phyloP scores from a whole-genome alignment of 2,797 vertebrate genomes.

The Eupleurogrammus muticus region DNA sequence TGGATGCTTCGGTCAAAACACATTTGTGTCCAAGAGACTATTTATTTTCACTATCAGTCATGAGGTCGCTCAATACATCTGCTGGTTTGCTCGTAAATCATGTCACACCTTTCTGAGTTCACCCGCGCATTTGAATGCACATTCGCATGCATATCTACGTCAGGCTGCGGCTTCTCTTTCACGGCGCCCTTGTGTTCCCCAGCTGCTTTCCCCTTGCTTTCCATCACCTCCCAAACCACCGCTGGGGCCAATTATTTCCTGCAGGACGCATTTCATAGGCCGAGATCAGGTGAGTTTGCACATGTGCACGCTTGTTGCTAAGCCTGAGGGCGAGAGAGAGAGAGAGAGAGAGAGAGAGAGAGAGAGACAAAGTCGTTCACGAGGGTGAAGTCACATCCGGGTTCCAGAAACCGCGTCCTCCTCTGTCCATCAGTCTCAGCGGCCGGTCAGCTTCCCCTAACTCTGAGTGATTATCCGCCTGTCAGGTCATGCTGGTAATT shows the following conservation, averaged over 20 bases:
- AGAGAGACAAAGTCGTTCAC: not conserved
- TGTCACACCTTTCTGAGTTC: constrained; percentile 2
- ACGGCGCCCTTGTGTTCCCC: constrained; percentile 30
- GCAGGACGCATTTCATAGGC: constrained; percentile 34
- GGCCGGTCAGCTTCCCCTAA: constrained; percentile 15
- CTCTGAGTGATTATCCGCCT: constrained; percentile 37
- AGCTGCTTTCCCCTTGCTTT: constrained; percentile 47
- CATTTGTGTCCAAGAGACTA: constrained; percentile 7
- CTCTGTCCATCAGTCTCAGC: constrained; percentile 27
- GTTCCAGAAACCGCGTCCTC: too few species aligned
- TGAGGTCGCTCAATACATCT: constrained; percentile 13
- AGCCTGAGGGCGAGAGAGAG: not conserved
- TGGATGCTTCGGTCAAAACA: constrained; percentile 15
- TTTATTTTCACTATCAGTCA: constrained; percentile 29
- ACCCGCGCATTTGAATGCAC: constrained; percentile 4
- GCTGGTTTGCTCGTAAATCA: constrained; percentile 27
- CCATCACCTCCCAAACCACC: constrained; percentile 50
- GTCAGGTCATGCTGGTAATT: constrained; percentile 48
- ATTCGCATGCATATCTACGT: not conserved
- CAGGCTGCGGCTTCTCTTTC: constrained; percentile 28
- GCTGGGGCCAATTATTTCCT: constrained; percentile 71
- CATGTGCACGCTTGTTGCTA: constrained; percentile 27
- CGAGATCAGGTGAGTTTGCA: constrained; percentile 38
- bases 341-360: not conserved
- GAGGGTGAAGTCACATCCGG: constrained; percentile 29